A percentile compares a stretch with the other conserved stretches of the same genome.
These are phyloP conservation scores for Eulemur rubriventer DNA, from an alignment of 2,797 vertebrate genomes.

Conservation along the genomic window DNA sequence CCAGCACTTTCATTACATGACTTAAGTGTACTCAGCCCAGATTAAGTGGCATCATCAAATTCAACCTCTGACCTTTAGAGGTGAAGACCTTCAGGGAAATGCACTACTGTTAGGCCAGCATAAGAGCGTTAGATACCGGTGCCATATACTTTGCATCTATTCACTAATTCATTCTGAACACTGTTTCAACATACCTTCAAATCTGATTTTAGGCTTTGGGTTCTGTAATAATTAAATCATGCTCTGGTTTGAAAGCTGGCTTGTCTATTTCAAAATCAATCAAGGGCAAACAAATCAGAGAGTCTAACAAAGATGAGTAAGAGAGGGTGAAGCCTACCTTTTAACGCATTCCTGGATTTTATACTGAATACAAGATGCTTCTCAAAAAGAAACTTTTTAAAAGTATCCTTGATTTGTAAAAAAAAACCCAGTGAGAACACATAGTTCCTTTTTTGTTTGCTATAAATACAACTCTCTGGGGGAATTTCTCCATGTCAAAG, in stretches of 20 bases:
- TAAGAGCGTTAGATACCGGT: conserved; percentile 39
- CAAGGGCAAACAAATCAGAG: conserved; percentile 79
- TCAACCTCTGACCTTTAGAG: conserved; percentile 75
- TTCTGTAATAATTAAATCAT: conserved; percentile 86
- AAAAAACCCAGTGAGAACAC: conserved; percentile 1
- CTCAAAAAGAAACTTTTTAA: not conserved
- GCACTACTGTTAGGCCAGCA: conserved; percentile 58
- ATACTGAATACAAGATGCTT: conserved; percentile 18
- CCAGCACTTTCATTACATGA: conserved; percentile 28
- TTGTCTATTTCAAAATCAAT: conserved; percentile 83
- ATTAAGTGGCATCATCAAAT: conserved; percentile 69
- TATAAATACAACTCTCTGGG: conserved; percentile 33
- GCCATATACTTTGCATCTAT: conserved; percentile 76
- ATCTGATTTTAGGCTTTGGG: conserved; percentile 82
- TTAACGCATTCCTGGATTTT: conserved; percentile 17
- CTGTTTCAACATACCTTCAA: conserved; percentile 78
- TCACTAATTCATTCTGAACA: conserved; percentile 75
- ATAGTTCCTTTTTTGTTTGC: conserved; percentile 28
- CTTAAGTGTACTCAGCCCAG: conserved; percentile 52
- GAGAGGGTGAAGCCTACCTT: conserved; percentile 54
- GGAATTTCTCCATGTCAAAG: conserved; percentile 27
- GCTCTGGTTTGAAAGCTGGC: conserved; percentile 79
- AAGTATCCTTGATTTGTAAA: conserved; percentile 17
- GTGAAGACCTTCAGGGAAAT: conserved; percentile 55
- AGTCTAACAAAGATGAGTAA: conserved; percentile 75